Base-by-base conservation (phyloP, 1,140 invertebrate species). In the Bombyx mandarina region DNA sequence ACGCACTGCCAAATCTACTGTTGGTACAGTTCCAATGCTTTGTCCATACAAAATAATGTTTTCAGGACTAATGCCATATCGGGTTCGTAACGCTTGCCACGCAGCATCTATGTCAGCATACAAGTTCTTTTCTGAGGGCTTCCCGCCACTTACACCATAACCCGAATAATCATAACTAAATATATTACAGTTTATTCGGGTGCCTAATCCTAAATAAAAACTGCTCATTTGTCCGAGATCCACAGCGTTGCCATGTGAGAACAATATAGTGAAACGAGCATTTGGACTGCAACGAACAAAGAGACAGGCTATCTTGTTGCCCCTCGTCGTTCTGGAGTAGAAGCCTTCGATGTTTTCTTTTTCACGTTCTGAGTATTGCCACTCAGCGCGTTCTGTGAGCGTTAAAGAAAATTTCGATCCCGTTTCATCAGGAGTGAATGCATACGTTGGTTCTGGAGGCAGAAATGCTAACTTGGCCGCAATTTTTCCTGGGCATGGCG, bases 111-210 rank as follows among this genome's bases (percentile, higher is more conserved):
- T 98, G 79, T 99, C 98, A 10, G 98, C 96, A 85, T 99, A 99
- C 12, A 99, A 89, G 89, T 99, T 99, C 83, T 99, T 99, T 83
- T 99, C 99, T 2, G 97, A 98, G 0, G 98, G 97, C 82, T 98
- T 98, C 7, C 99, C 98, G 56, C 92, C 93, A 79, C 95, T 97
- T 44, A 96, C 94, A 43, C 96, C 96, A 88, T 97, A 98, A 12
- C 98, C 98, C 56, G 97, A 99, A 89, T 99, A 99, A 89, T 99
- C 98, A 88, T 99, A 99, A 81, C 97, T 98, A 89, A 97, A 98
- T 88, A 99, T 98, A 88, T 99, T 99, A 89, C 98, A 99, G 85
- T 99, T 98, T 71, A 99, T 97, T 71, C 97, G 92, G 62, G 96
- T 95, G 42, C 98, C 98, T 67, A 99, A 91, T n/a, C 97, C 97